phyloP scores from a whole-genome alignment of 2,113 vertebrate genomes.

The Deroptyus accipitrinus region DNA sequence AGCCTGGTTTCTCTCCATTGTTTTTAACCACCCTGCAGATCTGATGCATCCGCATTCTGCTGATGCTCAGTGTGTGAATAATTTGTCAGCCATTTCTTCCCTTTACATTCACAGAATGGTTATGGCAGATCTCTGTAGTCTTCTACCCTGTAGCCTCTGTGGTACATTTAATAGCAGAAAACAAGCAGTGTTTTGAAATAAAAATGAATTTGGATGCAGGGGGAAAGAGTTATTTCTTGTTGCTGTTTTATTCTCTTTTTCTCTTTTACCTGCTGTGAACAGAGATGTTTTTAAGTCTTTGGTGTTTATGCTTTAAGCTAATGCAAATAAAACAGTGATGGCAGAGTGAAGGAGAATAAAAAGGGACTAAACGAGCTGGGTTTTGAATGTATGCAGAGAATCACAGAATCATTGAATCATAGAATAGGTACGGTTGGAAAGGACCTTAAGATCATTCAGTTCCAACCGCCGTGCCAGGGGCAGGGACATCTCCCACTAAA shows the following conservation, averaged over 20 bases:
- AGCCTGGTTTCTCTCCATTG: not conserved
- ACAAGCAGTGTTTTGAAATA: slow-evolving; percentile 6
- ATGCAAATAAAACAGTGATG: slow-evolving; percentile 30
- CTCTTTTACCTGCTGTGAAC: not conserved
- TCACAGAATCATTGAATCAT: not conserved
- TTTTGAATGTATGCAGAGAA: not conserved
- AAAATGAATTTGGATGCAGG: slow-evolving; percentile 7
- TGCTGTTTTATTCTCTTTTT: not conserved
- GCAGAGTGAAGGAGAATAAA: not conserved
- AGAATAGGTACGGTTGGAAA: too few relatives aligned
- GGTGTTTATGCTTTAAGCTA: slow-evolving; percentile 60
- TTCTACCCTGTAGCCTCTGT: not conserved
- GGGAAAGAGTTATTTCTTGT: not conserved
- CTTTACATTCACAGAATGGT: not conserved
- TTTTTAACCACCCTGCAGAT: not conserved
- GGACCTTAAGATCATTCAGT: too few relatives aligned
- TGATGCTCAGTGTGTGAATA: not conserved
- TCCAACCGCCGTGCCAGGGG: too few relatives aligned
- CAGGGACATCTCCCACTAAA: too few relatives aligned
- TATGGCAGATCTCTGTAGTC: not conserved
- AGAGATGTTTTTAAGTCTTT: slow-evolving; percentile 27
- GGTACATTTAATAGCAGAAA: not conserved
- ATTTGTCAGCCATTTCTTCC: not conserved
- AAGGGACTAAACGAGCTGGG: not conserved
- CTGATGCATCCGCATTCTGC: not conserved